Conservation (phyloP, 2,888 invertebrate species). For the Agrochola macilenta region DNA sequence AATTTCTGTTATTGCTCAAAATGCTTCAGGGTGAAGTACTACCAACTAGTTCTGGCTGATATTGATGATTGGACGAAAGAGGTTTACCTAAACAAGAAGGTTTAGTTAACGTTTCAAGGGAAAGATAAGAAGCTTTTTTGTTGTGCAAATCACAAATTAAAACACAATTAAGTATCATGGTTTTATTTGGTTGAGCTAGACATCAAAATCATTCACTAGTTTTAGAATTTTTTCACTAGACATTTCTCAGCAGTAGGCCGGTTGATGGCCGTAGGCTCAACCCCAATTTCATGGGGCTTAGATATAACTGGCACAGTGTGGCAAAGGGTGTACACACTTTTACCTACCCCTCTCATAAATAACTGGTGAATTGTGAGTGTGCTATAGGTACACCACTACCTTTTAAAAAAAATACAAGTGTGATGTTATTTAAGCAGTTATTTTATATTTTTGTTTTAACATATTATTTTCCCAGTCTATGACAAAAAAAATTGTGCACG, state of each 20-base stretch:
- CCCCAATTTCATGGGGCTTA: neutral
- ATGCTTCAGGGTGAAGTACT: slow-evolving; percentile 23
- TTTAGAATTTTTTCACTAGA: neutral
- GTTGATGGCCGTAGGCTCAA: neutral
- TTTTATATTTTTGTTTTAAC: neutral
- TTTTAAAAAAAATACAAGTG: neutral
- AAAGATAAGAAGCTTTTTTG: neutral
- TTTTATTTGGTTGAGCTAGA: neutral
- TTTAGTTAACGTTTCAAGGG: slow-evolving; percentile 21
- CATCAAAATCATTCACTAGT: too few species aligned
- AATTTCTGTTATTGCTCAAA: slow-evolving; percentile 56
- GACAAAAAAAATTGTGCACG: neutral
- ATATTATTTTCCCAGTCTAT: neutral
- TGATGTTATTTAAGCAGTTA: neutral
- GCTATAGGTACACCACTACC: too few species aligned
- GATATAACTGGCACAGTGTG: neutral
- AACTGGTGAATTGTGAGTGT: too few species aligned
- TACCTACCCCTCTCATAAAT: too few species aligned
- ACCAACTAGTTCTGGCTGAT: slow-evolving; percentile 26
- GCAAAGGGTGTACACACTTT: neutral
- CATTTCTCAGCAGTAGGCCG: neutral
- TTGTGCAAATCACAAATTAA: neutral
- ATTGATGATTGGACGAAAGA: slow-evolving; percentile 45
- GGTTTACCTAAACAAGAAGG: slow-evolving; percentile 16
- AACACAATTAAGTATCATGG: too few species aligned